Evolutionary conservation across 1,140 invertebrate genomes (phyloP).

Genomic region (Euura saliciscinereae): DNA sequence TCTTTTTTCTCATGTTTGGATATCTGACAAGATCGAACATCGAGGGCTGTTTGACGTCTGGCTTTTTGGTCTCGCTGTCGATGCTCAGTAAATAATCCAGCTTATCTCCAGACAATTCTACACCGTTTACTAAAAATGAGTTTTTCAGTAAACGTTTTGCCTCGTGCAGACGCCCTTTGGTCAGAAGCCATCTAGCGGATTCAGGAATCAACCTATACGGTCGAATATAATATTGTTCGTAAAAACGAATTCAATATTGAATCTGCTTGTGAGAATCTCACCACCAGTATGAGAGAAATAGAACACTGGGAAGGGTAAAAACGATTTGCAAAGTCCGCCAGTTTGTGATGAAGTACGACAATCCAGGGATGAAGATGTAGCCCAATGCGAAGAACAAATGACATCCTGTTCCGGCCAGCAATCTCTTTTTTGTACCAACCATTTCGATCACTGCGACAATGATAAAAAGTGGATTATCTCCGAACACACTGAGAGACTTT

Average conservation of each 20-base stretch:
- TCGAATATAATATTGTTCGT: conserved; percentile 14
- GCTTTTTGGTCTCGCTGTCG: conserved; percentile 34
- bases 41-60: conserved; percentile 49
- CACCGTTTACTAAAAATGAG: conserved; percentile 67
- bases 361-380: conserved; percentile 67
- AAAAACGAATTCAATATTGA: not conserved
- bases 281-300: conserved; percentile 76
- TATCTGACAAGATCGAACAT: conserved; percentile 69
- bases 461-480: no score
- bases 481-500: no score
- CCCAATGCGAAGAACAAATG: conserved; percentile 75
- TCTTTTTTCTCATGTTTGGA: conserved; percentile 67
- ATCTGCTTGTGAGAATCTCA: not conserved
- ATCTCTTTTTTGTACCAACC: conserved; percentile 70
- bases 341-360: conserved; percentile 70
- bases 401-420: conserved; percentile 70
- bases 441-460: conserved; percentile 69
- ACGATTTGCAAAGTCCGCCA: conserved; percentile 73
- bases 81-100: conserved; percentile 54
- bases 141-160: conserved; percentile 54
- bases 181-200: conserved; percentile 60
- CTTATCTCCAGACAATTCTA: conserved; percentile 57
- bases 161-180: conserved; percentile 58
- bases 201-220: conserved; percentile 58
- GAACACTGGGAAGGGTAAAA: conserved; percentile 66